These are phyloP conservation scores for Chelon labrosus DNA, from an alignment of 2,797 vertebrate species.

Conservation along the genomic window DNA sequence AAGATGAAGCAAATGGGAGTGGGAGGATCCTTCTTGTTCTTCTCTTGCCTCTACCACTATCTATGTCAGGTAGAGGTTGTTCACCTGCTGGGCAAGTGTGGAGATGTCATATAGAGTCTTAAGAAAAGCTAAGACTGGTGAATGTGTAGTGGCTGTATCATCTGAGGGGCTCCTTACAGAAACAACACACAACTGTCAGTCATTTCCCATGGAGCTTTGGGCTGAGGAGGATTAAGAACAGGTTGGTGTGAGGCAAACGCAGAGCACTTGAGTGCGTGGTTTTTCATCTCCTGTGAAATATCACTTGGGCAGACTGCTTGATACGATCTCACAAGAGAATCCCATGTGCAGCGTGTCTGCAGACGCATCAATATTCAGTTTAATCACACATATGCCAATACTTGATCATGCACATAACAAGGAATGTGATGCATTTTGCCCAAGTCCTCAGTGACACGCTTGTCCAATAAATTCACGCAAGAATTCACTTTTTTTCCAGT, in stretches of 20 bases:
- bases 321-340: slow-evolving; percentile 24
- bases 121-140: slow-evolving; percentile 26
- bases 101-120: slow-evolving; percentile 49
- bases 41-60: slow-evolving; percentile 16
- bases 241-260: slow-evolving; percentile 24
- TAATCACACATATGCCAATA: slow-evolving; percentile 25
- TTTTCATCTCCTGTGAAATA: slow-evolving; percentile 46
- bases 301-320: slow-evolving; percentile 14
- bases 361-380: slow-evolving; percentile 22
- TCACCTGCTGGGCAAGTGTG: slow-evolving; percentile 63
- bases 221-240: slow-evolving; percentile 47
- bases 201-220: slow-evolving; percentile 53
- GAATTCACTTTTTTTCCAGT: slow-evolving; percentile 10
- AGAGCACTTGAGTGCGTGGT: slow-evolving; percentile 9
- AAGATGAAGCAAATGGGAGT: slow-evolving; percentile 32
- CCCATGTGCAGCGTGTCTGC: slow-evolving; percentile 17
- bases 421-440: slow-evolving; percentile 14
- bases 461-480: slow-evolving; percentile 16
- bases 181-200: slow-evolving; percentile 56
- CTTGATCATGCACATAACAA: slow-evolving; percentile 23
- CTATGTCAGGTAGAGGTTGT: slow-evolving; percentile 44
- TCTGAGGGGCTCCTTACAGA: slow-evolving; percentile 39
- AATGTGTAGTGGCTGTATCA: slow-evolving; percentile 53
- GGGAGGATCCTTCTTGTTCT: slow-evolving; percentile 50
- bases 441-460: slow-evolving; percentile 14